Percentiles rank a stretch among this genome's conserved stretches.
These are phyloP conservation scores for Saccostrea cuccullata DNA, from an alignment of 1,140 invertebrate genomes.

Conservation along the genomic window DNA sequence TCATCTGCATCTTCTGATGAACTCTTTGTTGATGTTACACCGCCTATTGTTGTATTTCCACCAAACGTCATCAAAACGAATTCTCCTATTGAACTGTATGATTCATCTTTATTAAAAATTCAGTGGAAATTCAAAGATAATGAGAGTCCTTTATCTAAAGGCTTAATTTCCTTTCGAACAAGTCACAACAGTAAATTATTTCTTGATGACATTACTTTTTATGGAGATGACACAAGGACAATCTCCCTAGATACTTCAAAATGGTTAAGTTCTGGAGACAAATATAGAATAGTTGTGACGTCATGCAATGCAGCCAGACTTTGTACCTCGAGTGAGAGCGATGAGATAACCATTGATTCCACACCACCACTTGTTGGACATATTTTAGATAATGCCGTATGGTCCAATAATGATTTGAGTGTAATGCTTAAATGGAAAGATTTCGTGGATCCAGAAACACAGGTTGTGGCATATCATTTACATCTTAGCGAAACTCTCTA, in stretches of 20 bases:
- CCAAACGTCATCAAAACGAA: conserved; percentile 44
- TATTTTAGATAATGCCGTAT: conserved; percentile 56
- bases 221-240: conserved; percentile 41
- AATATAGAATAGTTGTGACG: conserved; percentile 59
- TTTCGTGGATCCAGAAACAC: conserved; percentile 62
- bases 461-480: conserved; percentile 53
- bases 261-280: conserved; percentile 58
- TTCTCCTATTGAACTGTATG: conserved; percentile 44
- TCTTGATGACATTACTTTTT: conserved; percentile 37
- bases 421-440: conserved; percentile 58
- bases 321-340: conserved; percentile 52
- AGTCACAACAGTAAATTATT: conserved; percentile 54
- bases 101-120: conserved; percentile 60
- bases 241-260: conserved; percentile 42
- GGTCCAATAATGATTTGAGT: conserved; percentile 24
- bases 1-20: conserved; percentile 49
- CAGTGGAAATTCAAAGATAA: conserved; percentile 63
- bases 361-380: conserved; percentile 65
- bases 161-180: conserved; percentile 53
- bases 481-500: conserved; percentile 54
- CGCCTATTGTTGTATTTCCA: conserved; percentile 40
- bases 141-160: conserved; percentile 62
- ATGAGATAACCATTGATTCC: conserved; percentile 58
- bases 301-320: conserved; percentile 66
- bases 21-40: conserved; percentile 60